Base-by-base conservation (phyloP, 2,797 vertebrate genomes). In the Melanitta fusca region DNA sequence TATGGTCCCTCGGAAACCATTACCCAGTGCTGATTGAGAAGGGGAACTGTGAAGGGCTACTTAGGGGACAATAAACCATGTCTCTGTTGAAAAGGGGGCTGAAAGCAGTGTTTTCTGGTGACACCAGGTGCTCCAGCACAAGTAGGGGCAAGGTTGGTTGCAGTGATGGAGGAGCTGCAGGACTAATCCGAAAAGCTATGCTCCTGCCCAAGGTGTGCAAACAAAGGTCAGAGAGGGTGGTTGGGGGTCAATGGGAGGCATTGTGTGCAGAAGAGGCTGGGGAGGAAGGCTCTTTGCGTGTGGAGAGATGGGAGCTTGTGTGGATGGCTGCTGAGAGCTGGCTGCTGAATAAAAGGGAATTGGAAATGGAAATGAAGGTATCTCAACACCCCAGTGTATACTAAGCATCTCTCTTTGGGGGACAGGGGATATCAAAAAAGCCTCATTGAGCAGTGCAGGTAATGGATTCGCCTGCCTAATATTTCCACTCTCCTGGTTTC, bases 1-100 rank as follows among this genome's bases (percentile, higher is more conserved):
- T 97, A 96, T 95, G 88, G 94, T 95, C 96, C 94, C 89, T 45
- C 51, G 81, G 96, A 97, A 97, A 88, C 95, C 92, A 95, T 97
- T 96, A 95, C 88, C 95, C 83, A 93, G 70, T 71, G 82, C 92
- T 96, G 96, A 95, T 95, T 91, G 96, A 97, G 86, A 91, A 96
- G 95, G 75, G 81, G 81, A 91, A 73, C 73, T 78, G 74, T 87
- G 83, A 95, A 97, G 89, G 96, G 90, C 88, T 94, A 95, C 91
- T 91, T 95, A 88, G 93, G 91, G 94, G 87, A 80, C 92, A 80
- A 91, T 93, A 96, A 97, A 96, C 68, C 88, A 86, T 62, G 90
- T 92, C 87, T 95, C 78, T 91, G 74, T 96, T 96, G 94, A 89
- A 96, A 95, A 94, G 79, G 70, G 90, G 81, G n/a, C 90, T 93